These are phyloP conservation scores for Atta texana DNA, from an alignment of 1,140 invertebrate genomes.

Conservation along the genomic window DNA sequence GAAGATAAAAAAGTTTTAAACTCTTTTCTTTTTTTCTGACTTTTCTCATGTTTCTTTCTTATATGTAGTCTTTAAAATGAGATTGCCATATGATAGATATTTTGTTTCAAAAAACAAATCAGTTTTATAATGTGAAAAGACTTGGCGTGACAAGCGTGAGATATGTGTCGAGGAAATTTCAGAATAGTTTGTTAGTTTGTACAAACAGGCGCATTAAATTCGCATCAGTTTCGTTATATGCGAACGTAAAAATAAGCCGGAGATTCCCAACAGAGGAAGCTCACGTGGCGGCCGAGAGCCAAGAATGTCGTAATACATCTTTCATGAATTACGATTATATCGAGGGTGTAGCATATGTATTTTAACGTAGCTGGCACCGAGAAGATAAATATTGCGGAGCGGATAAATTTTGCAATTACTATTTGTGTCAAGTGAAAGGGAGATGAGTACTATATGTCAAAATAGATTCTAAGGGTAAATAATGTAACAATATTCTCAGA, in stretches of 20 bases:
- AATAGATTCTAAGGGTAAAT: background rate
- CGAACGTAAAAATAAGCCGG: slow-evolving; percentile 56
- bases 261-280: slow-evolving; percentile 19
- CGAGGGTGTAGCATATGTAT: slow-evolving; percentile 44
- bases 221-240: slow-evolving; percentile 13
- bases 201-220: slow-evolving; percentile 46
- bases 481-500: background rate
- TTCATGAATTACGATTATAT: slow-evolving; percentile 66
- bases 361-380: slow-evolving; percentile 43
- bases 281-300: slow-evolving; percentile 63
- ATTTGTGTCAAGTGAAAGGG: slow-evolving; percentile 24
- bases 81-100: background rate
- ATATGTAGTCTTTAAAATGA: background rate
- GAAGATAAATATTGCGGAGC: slow-evolving; percentile 1
- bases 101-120: slow-evolving; percentile 5
- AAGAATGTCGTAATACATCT: slow-evolving; percentile 65
- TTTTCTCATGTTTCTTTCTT: background rate
- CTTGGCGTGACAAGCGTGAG: slow-evolving; percentile 14
- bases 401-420: slow-evolving; percentile 48
- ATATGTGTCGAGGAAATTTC: slow-evolving; percentile 5
- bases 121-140: slow-evolving; percentile 11
- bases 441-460: background rate
- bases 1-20: background rate
- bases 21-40: background rate
- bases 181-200: slow-evolving; percentile 28